Evolutionary conservation across 2,113 vertebrate genomes (phyloP), one percentile per base, ranked within the genome.

Genomic region (Numida meleagris): DNA sequence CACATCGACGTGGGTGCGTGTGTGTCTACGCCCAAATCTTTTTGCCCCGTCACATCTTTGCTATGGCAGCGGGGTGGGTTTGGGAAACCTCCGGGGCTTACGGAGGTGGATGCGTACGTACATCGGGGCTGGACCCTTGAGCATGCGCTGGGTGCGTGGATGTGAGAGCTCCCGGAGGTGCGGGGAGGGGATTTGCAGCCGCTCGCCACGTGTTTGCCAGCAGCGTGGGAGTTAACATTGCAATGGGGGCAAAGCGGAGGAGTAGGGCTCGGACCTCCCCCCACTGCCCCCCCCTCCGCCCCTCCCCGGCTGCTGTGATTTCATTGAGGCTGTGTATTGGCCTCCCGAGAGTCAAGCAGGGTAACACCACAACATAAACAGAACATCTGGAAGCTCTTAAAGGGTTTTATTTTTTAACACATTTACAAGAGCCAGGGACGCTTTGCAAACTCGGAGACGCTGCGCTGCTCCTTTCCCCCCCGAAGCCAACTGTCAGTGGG

Each of bases 381-480:
- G 93, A 82, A 95, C 97, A 97, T 97, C 97, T 97, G 97, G 96
- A 97, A 97, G 95, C 96, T 94, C 95, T 97, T 88, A 95, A 78
- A 86, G 79, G 72, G 46, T 88, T 97, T 93, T 95, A 85, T 96
- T 97, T 96, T 96, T 89, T 96, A 87, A 63, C 81, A 96, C 93
- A 81, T 97, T 95, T 95, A 94, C 85, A 87, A 92, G 94, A 93
- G 88, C 91, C 82, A 89, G 96, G 78, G 95, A 95, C 91, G 67
- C 94, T 96, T 40, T 86, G 73, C 59, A 58, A 72, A 59, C 81
- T 51, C 9, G 6, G 68, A 50, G 81, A n/a, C 1, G 23, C 88
- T 36, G 90, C 0, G 7, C 63, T 55, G 20, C 1, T 16, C 33
- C 48, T 33, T 20, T 48, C 77, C 53, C 53, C 71, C 14, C 0